phyloP scores from a whole-genome alignment of 2,797 vertebrate species.

The Scleropages formosus region DNA sequence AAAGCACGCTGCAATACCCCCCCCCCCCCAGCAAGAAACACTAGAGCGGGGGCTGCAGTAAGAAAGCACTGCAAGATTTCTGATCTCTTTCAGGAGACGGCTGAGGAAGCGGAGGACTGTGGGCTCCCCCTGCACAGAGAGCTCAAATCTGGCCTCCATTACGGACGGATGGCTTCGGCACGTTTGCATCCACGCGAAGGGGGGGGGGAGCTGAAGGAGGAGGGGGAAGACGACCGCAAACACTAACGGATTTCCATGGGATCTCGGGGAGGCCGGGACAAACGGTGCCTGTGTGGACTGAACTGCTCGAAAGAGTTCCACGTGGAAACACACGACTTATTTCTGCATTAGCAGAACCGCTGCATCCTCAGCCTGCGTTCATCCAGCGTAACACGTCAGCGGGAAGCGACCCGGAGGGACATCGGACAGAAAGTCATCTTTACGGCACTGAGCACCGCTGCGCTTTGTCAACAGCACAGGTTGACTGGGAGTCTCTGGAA shows the following conservation, averaged over 20 bases:
- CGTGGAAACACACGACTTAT: constrained; percentile 23
- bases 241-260: constrained; percentile 12
- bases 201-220: neutral
- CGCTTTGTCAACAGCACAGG: neutral
- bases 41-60: too few species aligned
- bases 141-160: constrained; percentile 19
- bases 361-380: neutral
- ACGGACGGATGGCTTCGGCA: neutral
- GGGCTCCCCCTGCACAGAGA: neutral
- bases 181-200: neutral
- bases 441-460: neutral
- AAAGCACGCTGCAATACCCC: too few species aligned
- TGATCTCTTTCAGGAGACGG: neutral
- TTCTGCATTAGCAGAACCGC: neutral
- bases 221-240: constrained; percentile 7
- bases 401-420: neutral
- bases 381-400: neutral
- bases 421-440: neutral
- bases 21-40: too few species aligned
- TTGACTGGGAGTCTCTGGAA: neutral
- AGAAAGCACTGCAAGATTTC: neutral
- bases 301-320: constrained; percentile 3
- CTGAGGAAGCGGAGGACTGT: neutral
- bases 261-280: neutral
- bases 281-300: neutral